These are phyloP conservation scores for Daphoenositta chrysoptera DNA, from an alignment of 2,113 vertebrate genomes.

Conservation along the genomic window DNA sequence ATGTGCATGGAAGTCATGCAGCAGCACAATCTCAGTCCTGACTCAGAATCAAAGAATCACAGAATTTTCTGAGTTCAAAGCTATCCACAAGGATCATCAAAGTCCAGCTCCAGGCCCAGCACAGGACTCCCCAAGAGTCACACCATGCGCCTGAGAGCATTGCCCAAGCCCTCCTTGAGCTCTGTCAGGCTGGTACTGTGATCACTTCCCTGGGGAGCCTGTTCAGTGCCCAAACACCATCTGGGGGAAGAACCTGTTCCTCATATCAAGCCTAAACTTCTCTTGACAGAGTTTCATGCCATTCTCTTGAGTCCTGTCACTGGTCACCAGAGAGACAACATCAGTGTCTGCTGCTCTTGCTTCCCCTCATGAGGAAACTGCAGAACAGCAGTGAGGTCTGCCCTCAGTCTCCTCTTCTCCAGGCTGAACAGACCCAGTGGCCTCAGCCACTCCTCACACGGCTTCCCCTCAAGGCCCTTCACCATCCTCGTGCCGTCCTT, in stretches of 20 bases:
- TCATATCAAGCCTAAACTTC: neutral
- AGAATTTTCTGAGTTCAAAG: neutral
- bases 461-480: neutral
- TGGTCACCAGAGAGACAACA: neutral
- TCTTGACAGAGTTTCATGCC: neutral
- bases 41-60: neutral
- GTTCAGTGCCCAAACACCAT: neutral
- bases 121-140: neutral
- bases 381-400: neutral
- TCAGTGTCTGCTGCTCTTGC: neutral
- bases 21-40: neutral
- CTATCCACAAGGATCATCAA: neutral
- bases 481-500: neutral
- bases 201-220: neutral
- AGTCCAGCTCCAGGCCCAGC: neutral
- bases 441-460: fast-evolving
- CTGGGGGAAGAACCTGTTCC: neutral
- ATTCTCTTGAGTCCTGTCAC: neutral
- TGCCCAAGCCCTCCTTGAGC: neutral
- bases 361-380: neutral
- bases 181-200: neutral
- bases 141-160: neutral
- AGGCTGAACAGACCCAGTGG: neutral
- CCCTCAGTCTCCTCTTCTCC: neutral
- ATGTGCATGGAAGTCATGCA: neutral